These are phyloP conservation scores for Oncorhynchus tshawytscha DNA, from an alignment of 2,113 vertebrate species.

Conservation along the genomic window DNA sequence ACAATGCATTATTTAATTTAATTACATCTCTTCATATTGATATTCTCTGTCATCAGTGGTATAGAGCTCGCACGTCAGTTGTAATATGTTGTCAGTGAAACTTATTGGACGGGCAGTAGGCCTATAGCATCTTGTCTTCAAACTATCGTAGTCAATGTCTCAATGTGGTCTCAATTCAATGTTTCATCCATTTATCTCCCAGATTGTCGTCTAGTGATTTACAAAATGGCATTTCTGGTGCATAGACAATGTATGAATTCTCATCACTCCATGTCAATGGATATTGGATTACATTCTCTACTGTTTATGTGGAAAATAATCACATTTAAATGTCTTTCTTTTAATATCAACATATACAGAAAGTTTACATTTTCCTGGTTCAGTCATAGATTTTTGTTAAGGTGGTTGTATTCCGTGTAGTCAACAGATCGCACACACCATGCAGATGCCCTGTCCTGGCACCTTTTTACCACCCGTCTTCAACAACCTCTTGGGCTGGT, in stretches of 20 bases:
- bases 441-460: slow-evolving; percentile 22
- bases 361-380: not conserved
- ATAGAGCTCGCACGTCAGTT: slow-evolving; percentile 38
- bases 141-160: not conserved
- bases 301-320: slow-evolving; percentile 6
- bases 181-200: not conserved
- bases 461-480: slow-evolving; percentile 26
- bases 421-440: slow-evolving; percentile 39
- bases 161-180: not conserved
- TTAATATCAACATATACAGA: not conserved
- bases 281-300: not conserved
- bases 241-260: not conserved
- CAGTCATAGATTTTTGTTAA: not conserved
- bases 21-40: slow-evolving; percentile 34
- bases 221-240: not conserved
- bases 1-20: slow-evolving; percentile 18
- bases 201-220: not conserved
- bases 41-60: slow-evolving; percentile 44
- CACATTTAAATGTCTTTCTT: not conserved
- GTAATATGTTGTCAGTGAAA: not conserved
- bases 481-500: slow-evolving; percentile 36
- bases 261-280: not conserved
- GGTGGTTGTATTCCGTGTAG: not conserved
- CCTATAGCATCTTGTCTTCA: not conserved
- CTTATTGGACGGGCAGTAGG: not conserved